Conservation (phyloP, 2,888 invertebrate species). For the Orchesella flavescens region DNA sequence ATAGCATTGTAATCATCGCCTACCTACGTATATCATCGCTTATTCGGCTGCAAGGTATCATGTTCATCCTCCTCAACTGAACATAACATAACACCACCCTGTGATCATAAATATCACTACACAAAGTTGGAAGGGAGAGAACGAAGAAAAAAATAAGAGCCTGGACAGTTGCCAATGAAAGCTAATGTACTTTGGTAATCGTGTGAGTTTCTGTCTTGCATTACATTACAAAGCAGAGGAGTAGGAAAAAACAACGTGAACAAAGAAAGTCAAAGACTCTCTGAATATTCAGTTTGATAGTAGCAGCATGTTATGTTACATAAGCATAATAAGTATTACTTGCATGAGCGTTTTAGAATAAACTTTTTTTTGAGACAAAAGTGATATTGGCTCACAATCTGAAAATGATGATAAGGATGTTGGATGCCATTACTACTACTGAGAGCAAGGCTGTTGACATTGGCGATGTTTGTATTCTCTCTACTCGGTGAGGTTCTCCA, state of each 20-base stretch:
- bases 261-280: constrained; percentile 60
- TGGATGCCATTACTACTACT: constrained; percentile 43
- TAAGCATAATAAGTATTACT: too few species aligned
- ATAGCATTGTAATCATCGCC: too few species aligned
- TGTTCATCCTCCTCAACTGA: too few species aligned
- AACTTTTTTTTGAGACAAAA: constrained; percentile 10
- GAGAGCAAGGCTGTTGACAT: constrained; percentile 59
- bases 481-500: constrained; percentile 67
- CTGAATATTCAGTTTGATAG: background rate
- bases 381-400: constrained; percentile 48
- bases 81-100: constrained; percentile 5
- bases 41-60: too few species aligned
- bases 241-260: background rate
- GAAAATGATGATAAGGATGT: constrained; percentile 51
- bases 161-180: constrained; percentile 58
- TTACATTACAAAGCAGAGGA: background rate
- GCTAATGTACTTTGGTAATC: constrained; percentile 56
- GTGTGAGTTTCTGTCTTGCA: background rate
- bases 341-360: too few species aligned
- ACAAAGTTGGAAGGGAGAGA: constrained; percentile 15
- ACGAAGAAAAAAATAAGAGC: constrained; percentile 9
- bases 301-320: background rate
- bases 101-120: constrained; percentile 48
- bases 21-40: too few species aligned
- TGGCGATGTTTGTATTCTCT: constrained; percentile 42